Base-by-base conservation (phyloP, 2,888 invertebrate genomes). In the Prosopocoilus inquinatus region DNA sequence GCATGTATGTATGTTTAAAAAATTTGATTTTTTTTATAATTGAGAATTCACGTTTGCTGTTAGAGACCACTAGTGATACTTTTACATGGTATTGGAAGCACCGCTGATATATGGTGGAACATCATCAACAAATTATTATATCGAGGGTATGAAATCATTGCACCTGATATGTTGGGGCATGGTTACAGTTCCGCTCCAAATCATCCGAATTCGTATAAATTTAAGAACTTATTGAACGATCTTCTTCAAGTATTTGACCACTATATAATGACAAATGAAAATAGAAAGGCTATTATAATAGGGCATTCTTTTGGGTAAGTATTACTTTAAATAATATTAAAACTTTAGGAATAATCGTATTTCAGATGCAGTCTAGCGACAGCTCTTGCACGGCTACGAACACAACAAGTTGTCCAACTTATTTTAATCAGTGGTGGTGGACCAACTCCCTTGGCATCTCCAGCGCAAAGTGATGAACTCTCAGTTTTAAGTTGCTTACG, bases 241-340 rank as follows among this genome's bases (percentile, higher is more conserved):
- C 70, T 84, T 4, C 76, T 84, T 16, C 76, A 78, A 43, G 75
- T 87, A 49, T 83, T 87, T 70, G 84, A 86, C 67, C 80, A 81
- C 65, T 86, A 82, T 65, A 81, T 84, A 53, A 79, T 81, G 55
- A 60, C 77, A 73, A 62, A 77, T 73, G 58, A 79, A 74, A 55
- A 77, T 53, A 56, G 69, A 75, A 64, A 82, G 80, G 62, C 84
- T 68, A 80, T 87, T 47, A 69, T 87, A 35, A 82, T 87, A 57
- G 87, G 83, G 9, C 88, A 88, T 73, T 86, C 86, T 43, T 87
- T 86, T 73, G 87, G 87, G 85, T 87, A 78, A 78, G 74, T 9
- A 5, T 28, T 28, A 5, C 5, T 2, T 28, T 28, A 28, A 28
- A 28, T 4, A 28, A 28, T 7, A 5, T 28, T 28, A 28, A 28